Base-by-base conservation (phyloP, 2,888 invertebrate species). In the Dolichomitus sp. region DNA sequence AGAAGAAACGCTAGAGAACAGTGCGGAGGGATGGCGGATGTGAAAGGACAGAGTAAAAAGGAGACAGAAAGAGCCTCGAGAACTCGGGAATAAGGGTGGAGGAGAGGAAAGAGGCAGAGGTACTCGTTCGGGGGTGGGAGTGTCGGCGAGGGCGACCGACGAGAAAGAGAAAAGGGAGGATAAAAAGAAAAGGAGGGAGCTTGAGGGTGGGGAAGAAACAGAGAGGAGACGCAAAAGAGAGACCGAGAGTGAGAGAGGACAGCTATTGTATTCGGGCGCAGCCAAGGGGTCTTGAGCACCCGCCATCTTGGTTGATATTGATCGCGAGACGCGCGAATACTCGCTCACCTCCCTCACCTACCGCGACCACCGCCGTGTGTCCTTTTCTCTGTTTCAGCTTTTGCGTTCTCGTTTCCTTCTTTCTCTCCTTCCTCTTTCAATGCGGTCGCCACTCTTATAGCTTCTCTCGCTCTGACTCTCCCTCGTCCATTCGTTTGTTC, bases 241-340 rank as follows among this genome's bases (percentile, higher is more conserved):
- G 68, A 82, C 68, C 72, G 73, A 61, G 78, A 81, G 76, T 37
- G 79, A 79, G 76, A 78, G 87, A 87, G 86, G 87, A 85, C 81
- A 78, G 89, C 92, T 91, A 93, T 93, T 93, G 92, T 92, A 92
- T 92, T 93, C 91, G 90, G 73, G 89, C 89, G 90, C 88, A 88
- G 89, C 85, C 86, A 90, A 90, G 91, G 89, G 90, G 90, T 91
- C 91, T 92, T 91, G 91, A 87, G 88, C 92, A 91, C 92, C 86
- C 93, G 93, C 93, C 93, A 93, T 93, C 93, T 93, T 93, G 93
- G 87, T 90, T 92, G 93, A 93, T 93, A 93, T 93, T 93, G 93
- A 93, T 93, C 93, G 93, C 92, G 91, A 90, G 90, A 90, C 90
- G 90, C 91, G 91, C 91, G 90, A 91, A 92, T 90, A 91, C 92